phyloP scores from a whole-genome alignment of 2,113 vertebrate genomes.

The Mormyrus iriodes region DNA sequence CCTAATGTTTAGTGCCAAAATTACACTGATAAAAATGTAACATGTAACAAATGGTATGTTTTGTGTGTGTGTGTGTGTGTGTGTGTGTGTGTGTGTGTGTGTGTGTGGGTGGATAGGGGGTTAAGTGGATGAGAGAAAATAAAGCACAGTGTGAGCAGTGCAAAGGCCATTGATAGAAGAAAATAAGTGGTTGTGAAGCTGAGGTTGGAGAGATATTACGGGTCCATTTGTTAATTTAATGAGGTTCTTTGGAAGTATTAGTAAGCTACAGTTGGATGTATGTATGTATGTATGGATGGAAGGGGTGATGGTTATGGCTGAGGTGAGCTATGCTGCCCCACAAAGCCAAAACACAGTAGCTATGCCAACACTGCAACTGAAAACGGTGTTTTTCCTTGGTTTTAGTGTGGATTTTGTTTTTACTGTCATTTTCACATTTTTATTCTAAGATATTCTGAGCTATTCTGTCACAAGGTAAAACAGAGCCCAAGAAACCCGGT shows the following conservation, averaged over 20 bases:
- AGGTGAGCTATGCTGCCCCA: neutral
- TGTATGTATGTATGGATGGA: neutral
- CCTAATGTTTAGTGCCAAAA: neutral
- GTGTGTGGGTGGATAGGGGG: neutral
- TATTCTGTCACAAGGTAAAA: neutral
- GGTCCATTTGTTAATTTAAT: neutral
- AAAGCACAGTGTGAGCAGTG: neutral
- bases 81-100: neutral
- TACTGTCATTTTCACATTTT: neutral
- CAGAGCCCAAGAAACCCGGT: neutral
- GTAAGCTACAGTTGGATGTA: no score
- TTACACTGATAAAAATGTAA: neutral
- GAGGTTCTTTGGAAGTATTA: no score
- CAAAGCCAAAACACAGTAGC: neutral
- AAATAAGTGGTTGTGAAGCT: neutral
- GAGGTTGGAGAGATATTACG: neutral
- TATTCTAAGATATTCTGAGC: neutral
- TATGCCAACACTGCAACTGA: neutral
- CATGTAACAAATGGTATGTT: neutral
- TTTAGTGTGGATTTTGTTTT: neutral
- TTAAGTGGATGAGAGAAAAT: neutral
- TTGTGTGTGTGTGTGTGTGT: neutral
- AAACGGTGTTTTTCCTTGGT: neutral
- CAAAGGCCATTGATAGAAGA: neutral
- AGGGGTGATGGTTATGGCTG: neutral